phyloP scores from a whole-genome alignment of 2,113 vertebrate species.

The Propithecus coquereli region DNA sequence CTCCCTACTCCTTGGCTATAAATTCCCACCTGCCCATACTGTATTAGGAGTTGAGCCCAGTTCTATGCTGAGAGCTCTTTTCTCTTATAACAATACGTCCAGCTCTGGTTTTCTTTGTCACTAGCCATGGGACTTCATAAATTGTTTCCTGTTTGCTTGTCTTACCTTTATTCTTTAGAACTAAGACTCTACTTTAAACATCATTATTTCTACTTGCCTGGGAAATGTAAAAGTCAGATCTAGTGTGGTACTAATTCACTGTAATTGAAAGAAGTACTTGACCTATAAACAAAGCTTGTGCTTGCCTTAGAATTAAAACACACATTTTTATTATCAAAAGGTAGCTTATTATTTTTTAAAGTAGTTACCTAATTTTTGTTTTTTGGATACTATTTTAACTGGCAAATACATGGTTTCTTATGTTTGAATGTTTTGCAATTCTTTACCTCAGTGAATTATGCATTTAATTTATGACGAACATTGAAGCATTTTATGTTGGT shows the following conservation, averaged over 20 bases:
- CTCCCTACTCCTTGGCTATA: neutral
- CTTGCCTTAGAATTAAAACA: neutral
- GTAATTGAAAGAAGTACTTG: neutral
- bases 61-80: neutral
- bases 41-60: neutral
- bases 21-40: neutral
- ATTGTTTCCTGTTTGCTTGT: neutral
- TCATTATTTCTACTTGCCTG: neutral
- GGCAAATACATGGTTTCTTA: neutral
- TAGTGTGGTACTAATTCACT: neutral
- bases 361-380: neutral
- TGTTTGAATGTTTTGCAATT: neutral
- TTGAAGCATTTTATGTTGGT: neutral
- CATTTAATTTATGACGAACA: neutral
- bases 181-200: neutral
- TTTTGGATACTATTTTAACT: neutral
- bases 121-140: neutral
- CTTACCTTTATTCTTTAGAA: neutral
- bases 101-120: neutral
- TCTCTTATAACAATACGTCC: neutral
- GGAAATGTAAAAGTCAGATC: neutral
- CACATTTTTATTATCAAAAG: neutral
- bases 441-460: neutral
- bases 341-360: neutral
- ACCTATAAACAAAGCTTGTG: neutral